Evolutionary conservation across 1,140 invertebrate species (phyloP), one percentile per base, ranked within the genome.

Genomic region (Scaptomyza hsui): DNA sequence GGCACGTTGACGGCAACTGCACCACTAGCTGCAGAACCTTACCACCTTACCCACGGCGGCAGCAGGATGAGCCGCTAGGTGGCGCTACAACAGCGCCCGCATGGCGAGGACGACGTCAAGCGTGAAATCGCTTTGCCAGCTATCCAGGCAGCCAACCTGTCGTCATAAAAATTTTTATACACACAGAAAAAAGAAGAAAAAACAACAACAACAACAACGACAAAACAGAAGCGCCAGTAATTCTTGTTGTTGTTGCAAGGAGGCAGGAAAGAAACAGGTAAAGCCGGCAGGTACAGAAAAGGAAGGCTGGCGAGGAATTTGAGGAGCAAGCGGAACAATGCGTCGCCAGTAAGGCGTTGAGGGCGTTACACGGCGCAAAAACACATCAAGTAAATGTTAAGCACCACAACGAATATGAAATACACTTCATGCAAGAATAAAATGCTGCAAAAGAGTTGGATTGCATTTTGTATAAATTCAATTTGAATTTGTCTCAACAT

Each of bases 121-220:
- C 81, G 78, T 86, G 78, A 86, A 86, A 86, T 86, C 82, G 81
- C 82, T 80, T 81, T 78, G 75, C 74, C 80, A 76, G 75, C 42
- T 44, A 64, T 15, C 29, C 26, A 26, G 24, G 4, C 51, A 74
- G 69, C 68, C 80, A 86, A 86, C 81, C 81, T 86, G 81, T 86
- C 81, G 77, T 88, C 82, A 86, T 86, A 86, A 86, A 86, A 86
- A 78, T 86, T 81, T 72, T 71, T 83, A 68, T 79, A 68, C 76
- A 78, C 57, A 75, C 29, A 32, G 29, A 37, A 61, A 62, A 55
- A 75, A 71, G 61, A 68, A 59, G 45, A 37, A 39, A 49, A 56
- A 67, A 16, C 48, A 42, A 42, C 32, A 75, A 37, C 47, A 68
- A 21, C 39, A 48, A 21, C 48, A 42, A 42, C 32, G 71, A 37